Base-by-base conservation (phyloP, 2,888 invertebrate species). In the Parnassius mnemosyne region DNA sequence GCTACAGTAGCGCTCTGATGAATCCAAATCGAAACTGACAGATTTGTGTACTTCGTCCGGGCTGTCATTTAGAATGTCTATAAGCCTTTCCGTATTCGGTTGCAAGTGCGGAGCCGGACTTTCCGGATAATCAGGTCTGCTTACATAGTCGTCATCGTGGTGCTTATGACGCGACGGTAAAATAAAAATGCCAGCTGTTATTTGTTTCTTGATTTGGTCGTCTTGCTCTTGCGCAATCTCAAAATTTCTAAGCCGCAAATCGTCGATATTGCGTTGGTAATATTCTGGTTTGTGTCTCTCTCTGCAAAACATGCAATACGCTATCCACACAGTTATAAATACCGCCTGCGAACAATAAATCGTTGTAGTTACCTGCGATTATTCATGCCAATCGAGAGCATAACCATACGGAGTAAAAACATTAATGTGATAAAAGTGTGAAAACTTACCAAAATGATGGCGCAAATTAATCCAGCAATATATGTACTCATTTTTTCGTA, bases 61-160 rank as follows among this genome's bases (percentile, higher is more conserved):
- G 52, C 61, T 75, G 0, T 86, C 83, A 41, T 78, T 77, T 5
- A 89, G 74, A 50, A 87, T 80, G 47, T 87, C 83, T 53, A 88
- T 80, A 44, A 89, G 65, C 67, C 82, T 81, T 20, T 83, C 85
- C 1, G 80, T 81, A 20, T 77, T 84, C 0, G 78, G 71, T 46
- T 80, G 80, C n/a, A 79, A 67, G 25, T 72, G 66, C 1, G 76
- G 79, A 9, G 77, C 73, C 0, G 83, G 83, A 61, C 84, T 81
- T 68, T 90, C 90, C 0, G 90, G 90, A 51, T 89, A 91, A 66
- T 91, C 90, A 0, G 90, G 90, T 51, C 90, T 77, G 49, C 80
- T 81, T 12, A 79, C 74, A 50, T 84, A 87, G 16, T 86, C 83
- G 3, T 79, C 77, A 1, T 78, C 79, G n/a, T 83, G 79, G 53